Evolutionary conservation across 2,888 invertebrate species (phyloP).

Genomic region (Cremastinae sp.): DNA sequence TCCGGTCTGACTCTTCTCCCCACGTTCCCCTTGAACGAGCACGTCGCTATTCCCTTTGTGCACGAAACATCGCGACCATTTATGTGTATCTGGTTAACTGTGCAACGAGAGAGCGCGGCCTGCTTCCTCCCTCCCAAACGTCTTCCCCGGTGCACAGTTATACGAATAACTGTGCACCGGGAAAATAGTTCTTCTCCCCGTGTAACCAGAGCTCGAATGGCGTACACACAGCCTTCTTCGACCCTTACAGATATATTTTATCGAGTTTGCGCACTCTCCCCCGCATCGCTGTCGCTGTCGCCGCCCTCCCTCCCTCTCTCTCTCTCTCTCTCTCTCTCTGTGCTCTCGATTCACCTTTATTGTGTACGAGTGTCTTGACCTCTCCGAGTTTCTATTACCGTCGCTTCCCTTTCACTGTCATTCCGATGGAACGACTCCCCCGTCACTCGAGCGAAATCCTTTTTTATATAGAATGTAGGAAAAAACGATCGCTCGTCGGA

Average conservation of each 20-base stretch:
- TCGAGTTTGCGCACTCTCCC: background rate
- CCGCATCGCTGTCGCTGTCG: too few species aligned
- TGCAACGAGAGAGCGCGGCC: constrained; percentile 11
- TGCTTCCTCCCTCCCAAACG: constrained; percentile 14
- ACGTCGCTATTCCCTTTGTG: too few species aligned
- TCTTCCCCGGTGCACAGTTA: constrained; percentile 33
- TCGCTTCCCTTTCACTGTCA: background rate
- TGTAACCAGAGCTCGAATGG: constrained; percentile 5
- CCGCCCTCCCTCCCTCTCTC: background rate
- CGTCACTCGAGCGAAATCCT: background rate
- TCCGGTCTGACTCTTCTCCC: constrained; percentile 18
- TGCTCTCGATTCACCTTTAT: background rate
- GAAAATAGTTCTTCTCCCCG: background rate
- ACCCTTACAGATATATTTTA: constrained; percentile 13
- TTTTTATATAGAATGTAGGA: too few species aligned
- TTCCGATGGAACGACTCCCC: background rate
- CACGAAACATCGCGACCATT: constrained; percentile 11
- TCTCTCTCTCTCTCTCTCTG: too few species aligned
- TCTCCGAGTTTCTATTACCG: constrained; percentile 25
- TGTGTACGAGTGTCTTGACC: constrained; percentile 21
- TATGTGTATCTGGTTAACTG: constrained; percentile 4
- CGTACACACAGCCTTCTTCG: background rate
- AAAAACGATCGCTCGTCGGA: too few species aligned
- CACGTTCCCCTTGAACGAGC: constrained; percentile 1
- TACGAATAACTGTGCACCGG: constrained; percentile 7